These are phyloP conservation scores for Criorhina ranunculi DNA, from an alignment of 2,888 invertebrate species.

Conservation along the genomic window DNA sequence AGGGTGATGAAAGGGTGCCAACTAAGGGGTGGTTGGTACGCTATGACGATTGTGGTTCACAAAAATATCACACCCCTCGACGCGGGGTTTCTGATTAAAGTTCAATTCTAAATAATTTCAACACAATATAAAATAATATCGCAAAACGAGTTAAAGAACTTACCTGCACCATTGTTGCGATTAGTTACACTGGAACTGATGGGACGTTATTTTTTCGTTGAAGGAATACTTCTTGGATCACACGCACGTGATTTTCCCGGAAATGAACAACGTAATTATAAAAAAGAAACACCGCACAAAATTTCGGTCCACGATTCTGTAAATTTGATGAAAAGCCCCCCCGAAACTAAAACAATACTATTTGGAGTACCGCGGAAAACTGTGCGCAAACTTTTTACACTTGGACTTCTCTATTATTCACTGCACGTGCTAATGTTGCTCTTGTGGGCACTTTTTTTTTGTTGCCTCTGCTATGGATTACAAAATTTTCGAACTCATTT, in stretches of 20 bases:
- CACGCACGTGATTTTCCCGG: constrained; percentile 39
- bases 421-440: constrained; percentile 64
- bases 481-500: constrained; percentile 65
- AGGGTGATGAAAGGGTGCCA: constrained; percentile 64
- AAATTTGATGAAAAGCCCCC: constrained; percentile 9
- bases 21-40: constrained; percentile 58
- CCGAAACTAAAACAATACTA: constrained; percentile 12
- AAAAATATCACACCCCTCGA: constrained; percentile 21
- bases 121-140: not conserved
- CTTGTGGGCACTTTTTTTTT: constrained; percentile 25
- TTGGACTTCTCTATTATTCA: constrained; percentile 52
- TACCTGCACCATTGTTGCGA: constrained; percentile 70
- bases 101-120: constrained; percentile 4
- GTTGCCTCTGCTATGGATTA: constrained; percentile 39
- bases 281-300: constrained; percentile 13
- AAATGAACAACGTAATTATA: constrained; percentile 19
- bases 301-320: constrained; percentile 23
- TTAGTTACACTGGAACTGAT: constrained; percentile 19
- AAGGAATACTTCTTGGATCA: not conserved
- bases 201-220: not conserved
- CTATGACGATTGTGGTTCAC: constrained; percentile 34
- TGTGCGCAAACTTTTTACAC: constrained; percentile 58
- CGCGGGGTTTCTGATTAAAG: constrained; percentile 23
- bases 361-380: constrained; percentile 35
- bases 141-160: constrained; percentile 12